Evolutionary conservation across 2,113 vertebrate species (phyloP).

Genomic region (Lepus americanus): DNA sequence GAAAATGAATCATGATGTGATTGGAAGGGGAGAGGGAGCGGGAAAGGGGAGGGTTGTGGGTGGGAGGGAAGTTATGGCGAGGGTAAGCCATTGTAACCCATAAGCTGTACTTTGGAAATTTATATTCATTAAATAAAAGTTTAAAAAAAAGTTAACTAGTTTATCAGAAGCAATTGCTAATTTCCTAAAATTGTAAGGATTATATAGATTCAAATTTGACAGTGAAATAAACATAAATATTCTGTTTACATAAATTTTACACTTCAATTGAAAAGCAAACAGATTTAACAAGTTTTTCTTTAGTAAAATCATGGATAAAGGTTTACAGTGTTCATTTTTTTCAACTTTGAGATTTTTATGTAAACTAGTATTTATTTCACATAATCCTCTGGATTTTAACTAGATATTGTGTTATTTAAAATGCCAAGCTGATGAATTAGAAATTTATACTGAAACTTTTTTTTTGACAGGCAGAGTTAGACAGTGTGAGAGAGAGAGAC

Average conservation of each 20-base stretch:
- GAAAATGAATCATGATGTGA: too few relatives aligned
- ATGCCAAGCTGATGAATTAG: neutral
- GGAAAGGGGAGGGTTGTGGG: too few relatives aligned
- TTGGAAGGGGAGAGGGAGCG: too few relatives aligned
- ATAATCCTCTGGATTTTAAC: constrained; percentile 34
- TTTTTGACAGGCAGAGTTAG: too few relatives aligned
- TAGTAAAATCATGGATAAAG: neutral
- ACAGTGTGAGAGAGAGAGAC: too few relatives aligned
- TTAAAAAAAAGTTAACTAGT: neutral
- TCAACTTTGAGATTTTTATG: neutral
- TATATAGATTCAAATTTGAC: neutral
- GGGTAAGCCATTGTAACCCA: too few relatives aligned
- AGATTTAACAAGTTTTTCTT: neutral
- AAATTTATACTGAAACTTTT: constrained; percentile 22
- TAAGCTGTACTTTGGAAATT: too few relatives aligned
- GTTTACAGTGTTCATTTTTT: constrained; percentile 38
- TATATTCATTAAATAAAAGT: too few relatives aligned
- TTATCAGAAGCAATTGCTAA: neutral
- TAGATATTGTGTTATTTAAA: constrained; percentile 39
- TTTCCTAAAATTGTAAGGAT: constrained; percentile 34
- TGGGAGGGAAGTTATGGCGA: too few relatives aligned
- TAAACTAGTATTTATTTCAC: neutral
- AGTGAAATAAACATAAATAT: neutral
- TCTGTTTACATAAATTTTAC: neutral
- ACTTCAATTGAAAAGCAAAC: constrained; percentile 54